Evolutionary conservation across 2,888 invertebrate genomes (phyloP), one percentile per base, ranked within the genome.

Genomic region (Chrysotoxum bicinctum): DNA sequence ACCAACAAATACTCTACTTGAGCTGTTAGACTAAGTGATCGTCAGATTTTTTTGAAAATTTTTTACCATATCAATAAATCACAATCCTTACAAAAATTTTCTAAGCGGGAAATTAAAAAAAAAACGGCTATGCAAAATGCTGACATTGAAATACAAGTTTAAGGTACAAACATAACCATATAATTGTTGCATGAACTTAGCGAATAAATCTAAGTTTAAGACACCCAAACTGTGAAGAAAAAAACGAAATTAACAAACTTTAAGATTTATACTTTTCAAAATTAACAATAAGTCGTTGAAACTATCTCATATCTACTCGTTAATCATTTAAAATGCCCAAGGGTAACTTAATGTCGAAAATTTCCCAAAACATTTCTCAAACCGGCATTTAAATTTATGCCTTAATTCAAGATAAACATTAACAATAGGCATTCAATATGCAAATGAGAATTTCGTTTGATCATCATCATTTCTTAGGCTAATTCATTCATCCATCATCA

Each of bases 231-330:
- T 50, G n/a, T 8, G 50, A 50, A n/a, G 16, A 45, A 48, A 23
- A 2, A 23, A 1, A 50, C 2, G 14, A 23, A 50, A 26, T 26
- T n/a, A n/a, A 26, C 21, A 26, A 26, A 50, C 10, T 7, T 14
- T 50, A 7, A 14, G 1, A 2, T 23, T 23, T 8, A 26, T 50
- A 26, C 14, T 50, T 50, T 50, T 23, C 23, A 35, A 16, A 16
- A 1, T 2, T 7, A 58, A 58, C 58, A 58, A 58, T 58, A 58
- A 58, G 35, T 58, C 58, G 35, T 58, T 58, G 35, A 58, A 58
- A 58, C 7, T 32, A 58, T 58, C 35, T 37, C 35, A 58, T 58
- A 35, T 32, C 6, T n/a, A 12, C 3, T 19, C 16, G 1, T 56
- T 12, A 56, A 35, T 32, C 56, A 19, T 19, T 35, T 0, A 37